phyloP scores from a whole-genome alignment of 2,113 vertebrate species.

The Callorhinus ursinus region DNA sequence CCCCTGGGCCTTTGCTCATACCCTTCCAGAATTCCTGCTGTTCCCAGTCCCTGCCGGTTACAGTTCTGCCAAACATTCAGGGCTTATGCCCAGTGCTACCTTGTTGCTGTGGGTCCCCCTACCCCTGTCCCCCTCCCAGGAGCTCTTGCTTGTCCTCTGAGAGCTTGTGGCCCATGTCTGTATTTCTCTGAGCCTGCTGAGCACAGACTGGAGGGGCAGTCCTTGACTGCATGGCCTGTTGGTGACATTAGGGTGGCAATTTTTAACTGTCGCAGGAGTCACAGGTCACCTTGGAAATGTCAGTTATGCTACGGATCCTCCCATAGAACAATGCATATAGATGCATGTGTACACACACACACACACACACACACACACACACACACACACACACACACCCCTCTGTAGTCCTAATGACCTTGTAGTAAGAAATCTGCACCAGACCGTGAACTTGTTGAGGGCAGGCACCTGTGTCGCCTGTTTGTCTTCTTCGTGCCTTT shows the following conservation, averaged over 20 bases:
- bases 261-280: background rate
- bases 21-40: background rate
- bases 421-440: rapidly evolving
- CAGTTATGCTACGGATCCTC: background rate
- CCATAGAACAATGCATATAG: too few relatives aligned
- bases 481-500: background rate
- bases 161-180: background rate
- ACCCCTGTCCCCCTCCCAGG: rapidly evolving
- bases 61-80: background rate
- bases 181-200: background rate
- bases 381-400: background rate
- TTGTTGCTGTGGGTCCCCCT: background rate
- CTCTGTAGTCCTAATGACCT: background rate
- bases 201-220: background rate
- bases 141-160: background rate
- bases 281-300: background rate
- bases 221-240: background rate
- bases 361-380: background rate
- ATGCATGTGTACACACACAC: background rate
- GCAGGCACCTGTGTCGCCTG: background rate
- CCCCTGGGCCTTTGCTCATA: background rate
- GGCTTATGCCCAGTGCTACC: background rate
- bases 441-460: rapidly evolving
- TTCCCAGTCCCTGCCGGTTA: background rate
- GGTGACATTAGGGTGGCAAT: background rate